Evolutionary conservation across 2,888 invertebrate species (phyloP), one percentile per base, ranked within the genome.

Genomic region (Philhelius pedissequus): DNA sequence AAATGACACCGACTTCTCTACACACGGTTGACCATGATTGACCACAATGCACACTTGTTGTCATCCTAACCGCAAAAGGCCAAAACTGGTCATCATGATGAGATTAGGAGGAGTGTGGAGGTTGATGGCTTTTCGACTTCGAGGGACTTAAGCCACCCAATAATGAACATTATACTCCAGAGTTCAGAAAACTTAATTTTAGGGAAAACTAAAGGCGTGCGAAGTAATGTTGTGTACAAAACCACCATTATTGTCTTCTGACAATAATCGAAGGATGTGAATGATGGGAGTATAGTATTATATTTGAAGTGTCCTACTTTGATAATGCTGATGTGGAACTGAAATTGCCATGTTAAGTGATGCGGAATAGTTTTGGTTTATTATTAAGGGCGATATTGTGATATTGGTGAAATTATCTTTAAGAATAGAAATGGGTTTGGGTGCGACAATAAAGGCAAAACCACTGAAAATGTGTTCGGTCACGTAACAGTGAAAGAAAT

Each of bases 31-130:
- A 84, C 84, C 84, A 84, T 80, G 75, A 84, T 84, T 84, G 71
- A 84, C 84, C 84, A 68, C 71, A 25, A 80, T 84, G 75, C 80
- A 84, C 80, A 84, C 80, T 84, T 84, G 84, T 75, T 84, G 75
- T 84, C 75, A 75, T 83, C 45, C 43, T 58, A 2, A 7, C 79
- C 83, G 22, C 83, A 83, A 52, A 66, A 75, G 48, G 56, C 56
- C 40, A 78, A 45, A 52, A 32, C 38, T 27, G 62, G 43, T 18
- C 58, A 52, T 18, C 58, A 52, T 60, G 32, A 40, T 43, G 18
- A 20, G 27, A 32, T 40, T 25, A 22, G 13, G n/a, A 38, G 20
- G 43, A 18, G 40, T 50, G 43, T 52, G 43, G 43, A 8, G 27
- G n/a, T 7, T 8, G 18, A 48, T 38, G 56, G 13, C 52, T 77